phyloP scores from a whole-genome alignment of 2,888 invertebrate genomes.

The Chaetoderma sp. region DNA sequence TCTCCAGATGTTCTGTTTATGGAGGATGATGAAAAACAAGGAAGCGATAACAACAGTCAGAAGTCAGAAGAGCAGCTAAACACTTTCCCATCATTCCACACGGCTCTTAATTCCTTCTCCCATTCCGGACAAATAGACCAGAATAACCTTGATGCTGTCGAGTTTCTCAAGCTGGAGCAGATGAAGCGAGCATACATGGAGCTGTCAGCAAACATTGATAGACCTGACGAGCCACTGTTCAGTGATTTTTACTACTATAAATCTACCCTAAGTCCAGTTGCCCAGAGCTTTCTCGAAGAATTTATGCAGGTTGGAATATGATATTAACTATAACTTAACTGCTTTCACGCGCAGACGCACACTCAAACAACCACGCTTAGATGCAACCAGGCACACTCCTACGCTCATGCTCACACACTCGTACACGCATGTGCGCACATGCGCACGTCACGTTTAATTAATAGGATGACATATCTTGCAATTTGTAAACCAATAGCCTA shows the following conservation, averaged over 20 bases:
- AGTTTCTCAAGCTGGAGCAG: neutral
- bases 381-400: too few species aligned
- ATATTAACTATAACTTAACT: too few species aligned
- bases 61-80: neutral
- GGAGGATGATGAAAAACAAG: neutral
- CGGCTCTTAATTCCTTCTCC: neutral
- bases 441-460: too few species aligned
- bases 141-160: neutral
- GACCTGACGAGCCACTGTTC: neutral
- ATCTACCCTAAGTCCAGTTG: neutral
- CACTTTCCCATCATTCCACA: neutral
- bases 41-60: neutral
- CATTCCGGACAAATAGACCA: too few species aligned
- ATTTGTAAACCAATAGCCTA: too few species aligned
- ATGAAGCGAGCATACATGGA: neutral
- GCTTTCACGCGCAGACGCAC: too few species aligned
- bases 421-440: too few species aligned
- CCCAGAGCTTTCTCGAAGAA: neutral
- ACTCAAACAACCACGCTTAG: too few species aligned
- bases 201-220: neutral
- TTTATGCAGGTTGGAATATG: too few species aligned
- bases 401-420: too few species aligned
- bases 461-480: too few species aligned
- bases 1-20: too few species aligned
- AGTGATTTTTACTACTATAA: constrained; percentile 3